Conservation (phyloP, 64 coral and sea anemone genomes). For the Anthopleura sola region DNA sequence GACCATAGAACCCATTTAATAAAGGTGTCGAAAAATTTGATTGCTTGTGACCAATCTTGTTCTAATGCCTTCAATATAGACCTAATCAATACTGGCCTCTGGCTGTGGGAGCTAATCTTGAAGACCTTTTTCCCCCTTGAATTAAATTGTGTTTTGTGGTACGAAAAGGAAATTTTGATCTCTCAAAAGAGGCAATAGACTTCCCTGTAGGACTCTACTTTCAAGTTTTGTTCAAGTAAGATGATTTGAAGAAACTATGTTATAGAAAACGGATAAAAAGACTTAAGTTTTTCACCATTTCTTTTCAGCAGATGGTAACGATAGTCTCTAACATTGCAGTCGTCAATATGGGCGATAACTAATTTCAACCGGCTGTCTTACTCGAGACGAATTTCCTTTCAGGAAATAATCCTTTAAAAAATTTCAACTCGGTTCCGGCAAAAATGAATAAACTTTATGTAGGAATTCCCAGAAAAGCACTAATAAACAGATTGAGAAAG, state of each 20-base stretch:
- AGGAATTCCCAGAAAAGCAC: background rate
- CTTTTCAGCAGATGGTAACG: background rate
- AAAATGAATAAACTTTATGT: background rate
- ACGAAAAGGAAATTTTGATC: background rate
- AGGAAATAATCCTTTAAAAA: background rate
- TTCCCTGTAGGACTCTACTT: background rate
- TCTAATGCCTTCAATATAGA: background rate
- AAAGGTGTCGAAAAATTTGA: slow-evolving; percentile 8
- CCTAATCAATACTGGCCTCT: background rate
- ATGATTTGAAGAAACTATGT: background rate
- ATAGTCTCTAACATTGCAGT: background rate
- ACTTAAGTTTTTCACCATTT: background rate
- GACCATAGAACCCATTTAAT: background rate
- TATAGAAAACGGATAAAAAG: background rate
- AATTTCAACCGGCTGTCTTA: background rate
- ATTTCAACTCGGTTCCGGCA: background rate
- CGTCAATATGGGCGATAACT: background rate
- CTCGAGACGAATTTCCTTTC: background rate
- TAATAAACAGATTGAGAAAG: background rate
- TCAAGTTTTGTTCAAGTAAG: background rate
- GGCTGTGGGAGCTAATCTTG: background rate
- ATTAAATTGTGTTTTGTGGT: background rate
- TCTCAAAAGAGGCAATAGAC: background rate
- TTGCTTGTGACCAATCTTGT: slow-evolving; percentile 11
- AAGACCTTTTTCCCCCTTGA: background rate